Evolutionary conservation across 2,797 vertebrate genomes (phyloP), one percentile per base, ranked within the genome.

Genomic region (Pampus argenteus): DNA sequence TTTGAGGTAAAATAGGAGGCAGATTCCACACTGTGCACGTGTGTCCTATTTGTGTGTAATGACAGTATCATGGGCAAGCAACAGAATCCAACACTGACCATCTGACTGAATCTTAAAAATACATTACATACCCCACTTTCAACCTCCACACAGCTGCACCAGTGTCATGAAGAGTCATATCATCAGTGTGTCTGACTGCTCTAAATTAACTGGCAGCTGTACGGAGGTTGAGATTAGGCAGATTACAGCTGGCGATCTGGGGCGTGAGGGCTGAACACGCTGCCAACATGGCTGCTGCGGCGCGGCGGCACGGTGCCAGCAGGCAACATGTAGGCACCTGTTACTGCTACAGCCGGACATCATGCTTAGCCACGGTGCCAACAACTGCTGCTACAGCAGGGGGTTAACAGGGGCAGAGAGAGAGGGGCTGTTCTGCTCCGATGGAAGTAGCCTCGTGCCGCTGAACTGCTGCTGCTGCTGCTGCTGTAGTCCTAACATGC

Each of bases 291-390:
- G 91, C 90, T 85, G 88, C 87, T 73, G 88, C 85, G 87, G 89
- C 65, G 52, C 26, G 6, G 88, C 88, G 92, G 92, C 93, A 85
- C 20, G 15, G 28, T 83, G 94, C 94, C 93, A 94, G 84, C 79
- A 83, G 89, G 89, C 93, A 92, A 91, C 92, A 94, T 90, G 92
- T 90, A 90, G 91, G 89, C 93, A 95, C 93, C 93, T 95, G 93
- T 94, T 93, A 93, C 86, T 60, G 83, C 87, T 85, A 52, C 88
- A 84, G 87, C 82, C 90, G 87, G 89, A 87, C 88, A 81, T 76
- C 74, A 67, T 71, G 83, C 79, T 82, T 48, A 50, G 57, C 80
- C 64, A 6, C 31, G 13, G 47, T 80, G 87, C 79, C 86, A 83
- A 81, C 78, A 72, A 86, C 77, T 88, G 81, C 82, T 82, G 79